Evolutionary conservation across 2,797 vertebrate genomes (phyloP).

Genomic region (Momotus momota): DNA sequence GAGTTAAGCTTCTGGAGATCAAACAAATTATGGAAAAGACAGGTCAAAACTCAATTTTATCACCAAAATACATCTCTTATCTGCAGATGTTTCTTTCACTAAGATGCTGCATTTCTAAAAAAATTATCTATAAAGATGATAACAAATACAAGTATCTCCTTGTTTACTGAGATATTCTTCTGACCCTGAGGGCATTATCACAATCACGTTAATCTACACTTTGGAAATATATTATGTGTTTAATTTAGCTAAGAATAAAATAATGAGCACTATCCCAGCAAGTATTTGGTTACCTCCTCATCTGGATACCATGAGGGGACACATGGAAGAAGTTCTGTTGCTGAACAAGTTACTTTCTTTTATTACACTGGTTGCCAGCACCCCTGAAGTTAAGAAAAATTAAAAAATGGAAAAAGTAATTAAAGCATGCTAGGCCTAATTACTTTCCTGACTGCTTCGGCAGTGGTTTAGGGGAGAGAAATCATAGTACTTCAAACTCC

Average conservation of each 20-base stretch:
- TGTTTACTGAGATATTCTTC: neutral
- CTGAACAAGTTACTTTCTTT: slow-evolving; percentile 33
- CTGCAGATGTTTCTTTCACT: neutral
- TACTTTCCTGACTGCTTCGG: slow-evolving; percentile 44
- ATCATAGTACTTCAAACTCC: slow-evolving; percentile 17
- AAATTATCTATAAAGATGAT: neutral
- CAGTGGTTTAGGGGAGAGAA: slow-evolving; percentile 47
- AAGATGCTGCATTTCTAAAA: neutral
- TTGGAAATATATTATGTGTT: neutral
- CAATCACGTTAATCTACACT: neutral
- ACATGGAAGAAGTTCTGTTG: slow-evolving; percentile 7
- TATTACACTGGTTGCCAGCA: slow-evolving; percentile 27
- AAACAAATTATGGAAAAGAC: neutral
- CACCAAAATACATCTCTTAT: neutral
- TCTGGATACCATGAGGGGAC: neutral
- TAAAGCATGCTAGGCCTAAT: slow-evolving; percentile 71
- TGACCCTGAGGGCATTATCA: neutral
- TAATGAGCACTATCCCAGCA: neutral
- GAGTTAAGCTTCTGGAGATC: neutral
- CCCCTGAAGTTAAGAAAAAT: slow-evolving; percentile 76
- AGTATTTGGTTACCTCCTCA: slow-evolving; percentile 18
- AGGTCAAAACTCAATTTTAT: neutral
- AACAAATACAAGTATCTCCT: neutral
- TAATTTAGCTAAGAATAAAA: neutral
- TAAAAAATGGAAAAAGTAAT: slow-evolving; percentile 74